Percentiles rank a stretch among this genome's conserved stretches.
These are phyloP conservation scores for Novumbra hubbsi DNA, from an alignment of 2,797 vertebrate species.

Conservation along the genomic window DNA sequence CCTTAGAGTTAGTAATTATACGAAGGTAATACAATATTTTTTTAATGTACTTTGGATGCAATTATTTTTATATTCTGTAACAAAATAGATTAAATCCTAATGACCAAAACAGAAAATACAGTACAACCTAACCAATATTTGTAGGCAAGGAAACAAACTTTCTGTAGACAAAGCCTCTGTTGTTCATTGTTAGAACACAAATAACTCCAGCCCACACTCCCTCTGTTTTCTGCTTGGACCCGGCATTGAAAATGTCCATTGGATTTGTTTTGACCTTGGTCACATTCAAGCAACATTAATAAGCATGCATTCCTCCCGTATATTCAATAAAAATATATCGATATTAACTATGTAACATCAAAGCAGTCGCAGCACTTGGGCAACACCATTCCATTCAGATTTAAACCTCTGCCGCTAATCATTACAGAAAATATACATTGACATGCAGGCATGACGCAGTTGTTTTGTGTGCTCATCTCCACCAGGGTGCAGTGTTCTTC, in stretches of 20 bases:
- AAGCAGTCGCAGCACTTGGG: too few species aligned
- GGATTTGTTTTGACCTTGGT: too few species aligned
- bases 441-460: too few species aligned
- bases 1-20: background rate
- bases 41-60: background rate
- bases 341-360: too few species aligned
- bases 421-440: too few species aligned
- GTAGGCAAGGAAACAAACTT: background rate
- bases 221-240: background rate
- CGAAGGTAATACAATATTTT: background rate
- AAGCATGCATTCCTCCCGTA: too few species aligned
- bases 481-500: too few species aligned
- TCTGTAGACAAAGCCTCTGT: constrained; percentile 32
- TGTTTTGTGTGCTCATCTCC: too few species aligned
- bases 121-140: background rate
- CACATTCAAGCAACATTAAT: too few species aligned
- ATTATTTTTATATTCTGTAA: background rate
- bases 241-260: background rate
- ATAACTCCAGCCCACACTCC: constrained; percentile 32
- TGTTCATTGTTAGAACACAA: constrained; percentile 21
- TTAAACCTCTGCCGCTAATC: too few species aligned
- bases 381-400: too few species aligned
- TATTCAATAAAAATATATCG: too few species aligned
- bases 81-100: background rate
- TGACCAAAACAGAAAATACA: background rate